Base-by-base conservation (phyloP, 2,888 invertebrate species). In the Ichneumon xanthorius region DNA sequence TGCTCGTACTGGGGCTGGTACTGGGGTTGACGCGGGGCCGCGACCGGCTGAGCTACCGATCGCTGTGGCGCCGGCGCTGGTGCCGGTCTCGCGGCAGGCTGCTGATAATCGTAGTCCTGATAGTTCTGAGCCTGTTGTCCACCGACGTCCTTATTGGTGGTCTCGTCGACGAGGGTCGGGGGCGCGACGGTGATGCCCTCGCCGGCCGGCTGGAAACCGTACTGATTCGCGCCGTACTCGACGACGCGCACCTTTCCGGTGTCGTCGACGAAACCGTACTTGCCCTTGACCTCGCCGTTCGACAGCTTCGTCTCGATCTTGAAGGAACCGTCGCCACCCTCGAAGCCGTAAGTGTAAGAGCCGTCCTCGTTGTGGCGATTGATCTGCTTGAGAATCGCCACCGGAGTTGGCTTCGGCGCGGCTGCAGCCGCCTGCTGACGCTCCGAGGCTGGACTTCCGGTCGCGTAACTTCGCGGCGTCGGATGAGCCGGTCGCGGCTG, bases 331-430 rank as follows among this genome's bases (percentile, higher is more conserved):
- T 98, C 98, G 45, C 96, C 98, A 2, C 97, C 97, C 92, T 98
- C 98, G 93, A 97, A 98, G 0, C 98, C 98, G 91, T 98, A 98
- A 0, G 98, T 98, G 94, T 98, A 98, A 0, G 98, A 98, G 77
- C 98, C 98, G 92, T 98, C 98, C 93, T 98, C 97, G 90, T 98
- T 97, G 94, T 97, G 98, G 92, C 97, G 96, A 95, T 98, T 97
- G 88, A 98, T 98, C 94, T 98, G 98, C 93, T 98, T 98, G 80
- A 98, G 95, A 90, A 98, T 98, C 61, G 98, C 95, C 68, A 98
- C 96, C 0, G 97, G 96, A 0, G 96, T 95, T 53, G 96, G 95
- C 85, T 94, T 95, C 0, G 95, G 94, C 82, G 95, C 95, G 19
- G 95, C 95, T n/a, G 93, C 92, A 40, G 94, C 94, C 22, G 94